Evolutionary conservation across 1,140 invertebrate genomes (phyloP).

Genomic region (Neomicropteryx cornuta): DNA sequence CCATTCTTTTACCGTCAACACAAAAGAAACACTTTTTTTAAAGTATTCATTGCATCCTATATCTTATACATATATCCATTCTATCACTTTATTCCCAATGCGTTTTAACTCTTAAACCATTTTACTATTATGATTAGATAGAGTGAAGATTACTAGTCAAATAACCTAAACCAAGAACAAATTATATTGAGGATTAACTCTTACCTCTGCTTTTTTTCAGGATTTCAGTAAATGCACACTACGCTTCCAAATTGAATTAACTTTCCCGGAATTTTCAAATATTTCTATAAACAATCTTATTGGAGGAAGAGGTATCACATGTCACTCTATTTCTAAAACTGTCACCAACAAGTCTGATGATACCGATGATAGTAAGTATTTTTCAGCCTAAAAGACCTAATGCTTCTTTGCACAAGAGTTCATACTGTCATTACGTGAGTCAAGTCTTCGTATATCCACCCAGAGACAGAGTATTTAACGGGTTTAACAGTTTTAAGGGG

Average conservation of each 20-base stretch:
- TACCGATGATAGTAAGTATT: slow-evolving; percentile 34
- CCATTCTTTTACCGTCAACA: no score
- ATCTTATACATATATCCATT: neutral
- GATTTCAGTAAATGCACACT: slow-evolving; percentile 33
- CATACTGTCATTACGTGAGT: no score
- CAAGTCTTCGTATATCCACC: no score
- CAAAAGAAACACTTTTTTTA: slow-evolving; percentile 1
- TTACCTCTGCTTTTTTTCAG: slow-evolving; percentile 17
- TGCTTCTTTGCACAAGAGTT: no score
- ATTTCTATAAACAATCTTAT: slow-evolving; percentile 17
- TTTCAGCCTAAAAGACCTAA: neutral
- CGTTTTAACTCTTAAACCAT: neutral
- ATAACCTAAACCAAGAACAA: neutral
- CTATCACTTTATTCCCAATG: neutral
- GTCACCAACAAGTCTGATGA: slow-evolving; percentile 30
- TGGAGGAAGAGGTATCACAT: slow-evolving; percentile 33
- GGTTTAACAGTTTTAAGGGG: no score
- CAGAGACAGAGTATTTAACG: no score
- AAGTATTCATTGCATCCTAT: neutral
- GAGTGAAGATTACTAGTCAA: neutral
- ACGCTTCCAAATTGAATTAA: slow-evolving; percentile 34
- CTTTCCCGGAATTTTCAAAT: slow-evolving; percentile 18
- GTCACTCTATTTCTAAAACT: slow-evolving; percentile 29
- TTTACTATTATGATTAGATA: neutral
- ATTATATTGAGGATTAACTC: neutral